Base-by-base conservation (phyloP, 2,888 invertebrate species). In the Agonopterix subpropinquella region DNA sequence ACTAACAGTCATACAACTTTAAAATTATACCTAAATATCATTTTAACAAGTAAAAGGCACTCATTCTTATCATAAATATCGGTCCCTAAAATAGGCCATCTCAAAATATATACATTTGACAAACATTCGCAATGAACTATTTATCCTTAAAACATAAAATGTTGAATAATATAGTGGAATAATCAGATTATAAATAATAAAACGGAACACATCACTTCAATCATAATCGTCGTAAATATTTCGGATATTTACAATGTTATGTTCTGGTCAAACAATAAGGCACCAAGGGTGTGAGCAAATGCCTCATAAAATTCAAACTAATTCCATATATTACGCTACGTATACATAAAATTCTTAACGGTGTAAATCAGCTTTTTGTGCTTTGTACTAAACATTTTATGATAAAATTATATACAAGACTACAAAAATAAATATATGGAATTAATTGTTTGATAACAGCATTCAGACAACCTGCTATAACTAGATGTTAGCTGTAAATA, bases 1-100 rank as follows among this genome's bases (percentile, higher is more conserved):
- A 73, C 82, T 82, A 82, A 81, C 78, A 82, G 79, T 81, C 80
- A 71, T 80, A 67, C 64, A 71, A 66, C 62, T 67, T 75, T 72
- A 76, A 69, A 63, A 69, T 67, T 77, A 71, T 57, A 58, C 54
- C 62, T 70, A 70, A 42, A 42, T 64, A 7, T 28, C 5, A 28
- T 28, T 58, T 62, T 54, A 48, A 44, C 70, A 73, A 64, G 66
- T 79, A 79, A 48, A 86, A 87, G 87, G 87, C 87, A 87, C 87
- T 82, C 79, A 73, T 80, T 67, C 77, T 77, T 72, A 73, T 70
- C 73, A 75, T 71, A 75, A 75, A 53, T 49, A 49, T 36, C 8
- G 36, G 47, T 11, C 36, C 45, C 47, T 51, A 47, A 49, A 47
- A 49, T 47, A 49, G 45, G 28, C 47, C 44, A 36, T 48, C 39